Base-by-base conservation (phyloP, 2,797 vertebrate genomes). In the Oceanodroma leucorhoa region DNA sequence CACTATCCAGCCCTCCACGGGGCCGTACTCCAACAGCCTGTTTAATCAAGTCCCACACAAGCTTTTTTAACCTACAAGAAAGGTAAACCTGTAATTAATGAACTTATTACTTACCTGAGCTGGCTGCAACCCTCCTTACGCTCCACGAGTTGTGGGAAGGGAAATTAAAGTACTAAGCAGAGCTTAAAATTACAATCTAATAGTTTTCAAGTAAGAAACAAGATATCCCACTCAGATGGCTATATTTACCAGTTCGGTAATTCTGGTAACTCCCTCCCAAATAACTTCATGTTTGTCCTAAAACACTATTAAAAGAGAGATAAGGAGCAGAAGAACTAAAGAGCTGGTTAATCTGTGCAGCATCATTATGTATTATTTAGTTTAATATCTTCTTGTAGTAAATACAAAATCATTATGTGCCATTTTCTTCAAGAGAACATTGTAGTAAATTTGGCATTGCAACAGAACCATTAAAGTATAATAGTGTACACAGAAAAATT, bases 361-460 rank as follows among this genome's bases (percentile, higher is more conserved):
- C 75, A 94, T 70, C 60, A 55, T 94, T 95, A 96, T 78, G 60
- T 91, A 87, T 96, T 97, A 97, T 90, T 97, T 95, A 89, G 75
- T 95, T 97, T 97, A 95, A 95, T 94, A 86, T 96, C 92, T 93
- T 95, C 95, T 97, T 96, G 97, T 95, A 79, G 76, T 95, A 95
- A 97, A 96, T 91, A 95, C 88, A 94, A 95, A 96, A 97, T 95
- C 89, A 93, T 91, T 61, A 72, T 70, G 88, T 87, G 90, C 76
- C 90, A 95, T 96, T 96, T 96, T 95, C 88, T 96, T 96, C 93
- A 90, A 92, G 94, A 96, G 96, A 96, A 95, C 86, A 93, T 89
- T 97, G 97, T 93, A 96, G 96, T 96, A 96, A 97, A 97, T 97
- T 97, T 97, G 94, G 83, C 93, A 93, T 94, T 95, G 83, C 82